Evolutionary conservation across 1,140 invertebrate species (phyloP), one percentile per base, ranked within the genome.

Genomic region (Caenorhabditis inopinata): DNA sequence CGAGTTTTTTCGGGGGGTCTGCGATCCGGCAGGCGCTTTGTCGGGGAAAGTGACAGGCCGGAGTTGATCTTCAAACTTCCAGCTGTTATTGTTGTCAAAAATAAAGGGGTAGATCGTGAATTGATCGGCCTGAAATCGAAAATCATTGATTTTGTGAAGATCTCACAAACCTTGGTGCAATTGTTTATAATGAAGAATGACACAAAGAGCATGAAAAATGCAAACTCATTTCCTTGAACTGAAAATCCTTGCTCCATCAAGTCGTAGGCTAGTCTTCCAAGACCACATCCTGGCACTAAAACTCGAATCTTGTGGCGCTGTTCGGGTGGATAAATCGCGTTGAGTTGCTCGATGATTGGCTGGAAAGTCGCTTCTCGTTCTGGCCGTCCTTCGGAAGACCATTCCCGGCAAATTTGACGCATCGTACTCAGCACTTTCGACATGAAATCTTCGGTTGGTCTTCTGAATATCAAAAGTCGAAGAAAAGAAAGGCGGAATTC

Each of bases 21-120:
- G 38, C 6, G 38, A 42, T 42, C 1, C 12, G 9, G 18, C 29
- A 11, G 35, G 29, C 4, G 29, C 11, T 27, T 75, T 74, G 25
- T 79, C 78, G 0, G 78, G 78, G 23, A 79, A 79, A 14, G 27
- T 74, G 27, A 79, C 62, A 25, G 35, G 21, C 14, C 68, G 58
- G 9, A 79, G 46, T 18, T 74, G 78, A 74, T 79, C 78, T 49
- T 29, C 45, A 16, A 27, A 73, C 0, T 58, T 46, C 78, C 78
- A 79, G 46, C 78, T 78, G 46, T 79, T 79, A 16, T n/a, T 74
- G 35, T 79, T 79, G 21, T 79, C 78, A 23, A 79, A 79, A 21
- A 79, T 5, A 42, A 45, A 79, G 5, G 78, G 78, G 23, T 79
- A 62, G n/a, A 79, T 58, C 23, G 62, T 79, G 35, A 74, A 74